A percentile compares a stretch with the other conserved stretches of the same genome.
Conservation (phyloP, 2,888 invertebrate genomes). For the Cosmia trapezina region DNA sequence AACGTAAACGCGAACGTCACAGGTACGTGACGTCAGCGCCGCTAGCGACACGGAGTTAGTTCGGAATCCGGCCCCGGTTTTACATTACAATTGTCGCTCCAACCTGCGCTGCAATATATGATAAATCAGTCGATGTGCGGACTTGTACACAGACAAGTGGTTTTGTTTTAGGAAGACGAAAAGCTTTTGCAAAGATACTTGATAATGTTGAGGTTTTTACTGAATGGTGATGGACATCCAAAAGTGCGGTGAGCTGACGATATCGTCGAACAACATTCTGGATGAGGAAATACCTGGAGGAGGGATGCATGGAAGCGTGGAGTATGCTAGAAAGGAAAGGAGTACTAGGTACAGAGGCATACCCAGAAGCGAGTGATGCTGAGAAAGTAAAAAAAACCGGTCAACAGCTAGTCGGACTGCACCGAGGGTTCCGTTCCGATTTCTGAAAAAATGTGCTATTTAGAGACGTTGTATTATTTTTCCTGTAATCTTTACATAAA, state of each 20-base stretch:
- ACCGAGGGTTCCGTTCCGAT: no score
- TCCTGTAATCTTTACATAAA: no score
- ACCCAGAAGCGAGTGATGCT: no score
- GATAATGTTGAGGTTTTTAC: not conserved
- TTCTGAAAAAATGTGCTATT: no score
- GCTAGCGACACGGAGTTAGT: conserved; percentile 61
- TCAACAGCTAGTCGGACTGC: no score
- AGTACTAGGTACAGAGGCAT: not conserved
- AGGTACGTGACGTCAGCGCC: conserved; percentile 54
- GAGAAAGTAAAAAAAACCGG: not conserved
- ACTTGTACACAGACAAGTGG: conserved; percentile 68
- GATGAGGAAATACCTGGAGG: not conserved
- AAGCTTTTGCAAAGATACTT: not conserved
- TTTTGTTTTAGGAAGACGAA: not conserved
- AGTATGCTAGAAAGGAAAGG: not conserved
- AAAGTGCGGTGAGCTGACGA: rapidly evolving
- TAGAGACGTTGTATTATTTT: no score
- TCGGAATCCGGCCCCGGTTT: conserved; percentile 74
- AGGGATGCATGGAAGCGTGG: not conserved
- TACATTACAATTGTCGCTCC: conserved; percentile 85
- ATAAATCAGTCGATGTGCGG: conserved; percentile 81
- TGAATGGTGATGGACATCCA: not conserved
- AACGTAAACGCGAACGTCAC: conserved; percentile 58
- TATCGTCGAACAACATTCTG: not conserved
- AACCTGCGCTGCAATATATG: conserved; percentile 82